These are phyloP conservation scores for Benthosema pterotum DNA, from an alignment of 2,797 vertebrate species.

Conservation along the genomic window DNA sequence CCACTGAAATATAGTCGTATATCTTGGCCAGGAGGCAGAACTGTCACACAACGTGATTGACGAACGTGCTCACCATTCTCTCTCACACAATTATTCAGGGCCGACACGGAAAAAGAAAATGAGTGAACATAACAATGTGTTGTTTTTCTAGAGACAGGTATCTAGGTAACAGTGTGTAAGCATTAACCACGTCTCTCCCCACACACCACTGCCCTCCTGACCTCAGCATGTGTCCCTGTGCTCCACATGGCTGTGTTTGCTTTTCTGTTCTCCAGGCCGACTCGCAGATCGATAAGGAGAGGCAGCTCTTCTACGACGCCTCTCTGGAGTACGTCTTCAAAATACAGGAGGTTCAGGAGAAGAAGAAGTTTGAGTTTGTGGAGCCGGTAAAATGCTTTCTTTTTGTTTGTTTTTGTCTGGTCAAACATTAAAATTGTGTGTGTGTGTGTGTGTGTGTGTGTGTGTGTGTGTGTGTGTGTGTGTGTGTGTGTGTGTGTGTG, in stretches of 20 bases:
- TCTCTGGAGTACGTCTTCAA: slow-evolving; percentile 99
- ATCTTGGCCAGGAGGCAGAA: too few species aligned
- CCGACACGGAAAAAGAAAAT: too few species aligned
- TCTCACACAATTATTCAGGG: too few species aligned
- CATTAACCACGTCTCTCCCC: slow-evolving; percentile 45
- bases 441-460: too few species aligned
- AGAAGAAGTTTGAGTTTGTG: slow-evolving; percentile 99
- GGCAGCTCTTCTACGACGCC: slow-evolving; percentile 95
- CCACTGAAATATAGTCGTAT: slow-evolving; percentile 4
- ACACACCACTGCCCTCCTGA: slow-evolving; percentile 5
- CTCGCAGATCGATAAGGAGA: slow-evolving; percentile 91
- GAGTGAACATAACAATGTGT: too few species aligned
- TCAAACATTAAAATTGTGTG: too few species aligned
- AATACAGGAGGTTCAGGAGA: slow-evolving; percentile 99
- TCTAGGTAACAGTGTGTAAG: slow-evolving; percentile 37
- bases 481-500: too few species aligned
- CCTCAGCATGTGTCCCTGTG: slow-evolving; percentile 21
- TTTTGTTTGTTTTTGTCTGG: too few species aligned
- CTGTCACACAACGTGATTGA: too few species aligned
- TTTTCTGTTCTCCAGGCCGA: slow-evolving; percentile 88
- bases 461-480: too few species aligned
- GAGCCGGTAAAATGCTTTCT: slow-evolving; percentile 86
- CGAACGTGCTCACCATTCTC: too few species aligned
- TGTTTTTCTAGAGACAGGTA: slow-evolving; percentile 9
- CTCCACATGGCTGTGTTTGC: slow-evolving; percentile 54